Base-by-base conservation (phyloP, 2,888 invertebrate species). In the Nephrotoma flavescens region DNA sequence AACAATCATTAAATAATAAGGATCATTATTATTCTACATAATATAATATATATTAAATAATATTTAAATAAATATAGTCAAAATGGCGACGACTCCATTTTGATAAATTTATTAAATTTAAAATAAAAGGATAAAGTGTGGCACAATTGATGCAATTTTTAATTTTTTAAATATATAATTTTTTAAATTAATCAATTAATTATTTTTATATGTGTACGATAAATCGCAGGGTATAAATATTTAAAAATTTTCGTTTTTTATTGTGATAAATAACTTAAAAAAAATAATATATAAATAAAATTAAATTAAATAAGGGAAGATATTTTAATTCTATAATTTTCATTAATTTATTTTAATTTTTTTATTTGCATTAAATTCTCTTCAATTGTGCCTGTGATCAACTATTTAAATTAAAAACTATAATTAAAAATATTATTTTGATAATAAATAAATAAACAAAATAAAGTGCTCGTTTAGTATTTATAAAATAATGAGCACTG, bases 401-500 rank as follows among this genome's bases (percentile, higher is more conserved):
- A 71, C 71, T 31, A 71, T 31, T 71, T 71, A 71, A 71, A 71
- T 31, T 31, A 71, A 71, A 71, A 31, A 71, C 19, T 71, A 71
- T 19, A 85, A 44, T 85, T 85, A 44, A 44, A 42, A 85, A 85
- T 7, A 31, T 45, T 19, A n/a, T 42, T 41, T 41, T 85, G 44
- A 31, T 15, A 85, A 85, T 19, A 85, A 85, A 85, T 42, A 85
- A 42, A 85, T 44, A 85, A 85, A 44, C 19, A 85, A 85, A 85
- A 85, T 85, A 85, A 31, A 86, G 86, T 86, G 86, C 86, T 86
- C 86, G 42, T 86, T 57, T 86, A 86, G 31, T 31, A 31, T 41
- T 86, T 83, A 42, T 83, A 83, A 83, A 84, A 84, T 84, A 84
- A 84, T 57, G 86, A 86, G 86, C 86, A 86, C 86, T 86, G 86